A percentile compares a stretch with the other conserved stretches of the same genome.
phyloP scores from a whole-genome alignment of 2,888 invertebrate species.

The Dicranocentrus wangi region DNA sequence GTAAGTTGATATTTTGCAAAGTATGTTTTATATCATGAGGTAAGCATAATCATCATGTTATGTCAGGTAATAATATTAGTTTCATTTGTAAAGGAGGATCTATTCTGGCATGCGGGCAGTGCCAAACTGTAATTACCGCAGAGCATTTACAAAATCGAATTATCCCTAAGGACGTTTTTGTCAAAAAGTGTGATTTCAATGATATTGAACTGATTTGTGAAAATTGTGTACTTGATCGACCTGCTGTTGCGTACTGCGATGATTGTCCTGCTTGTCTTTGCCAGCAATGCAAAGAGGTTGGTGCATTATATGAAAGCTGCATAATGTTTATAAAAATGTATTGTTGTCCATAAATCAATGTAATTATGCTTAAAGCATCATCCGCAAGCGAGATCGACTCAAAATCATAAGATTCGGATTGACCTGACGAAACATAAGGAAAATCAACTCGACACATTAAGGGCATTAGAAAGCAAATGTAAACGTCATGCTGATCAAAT shows the following conservation, averaged over 20 bases:
- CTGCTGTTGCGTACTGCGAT: conserved; percentile 27
- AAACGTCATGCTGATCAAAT: background rate
- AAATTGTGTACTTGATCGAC: conserved; percentile 25
- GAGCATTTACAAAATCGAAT: background rate
- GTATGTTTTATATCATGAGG: background rate
- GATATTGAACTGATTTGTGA: conserved; percentile 22
- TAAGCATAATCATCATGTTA: too few relatives aligned
- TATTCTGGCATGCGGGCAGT: background rate
- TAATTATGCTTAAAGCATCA: conserved; percentile 38
- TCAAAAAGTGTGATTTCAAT: background rate
- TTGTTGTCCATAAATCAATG: too few relatives aligned
- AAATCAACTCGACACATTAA: conserved; percentile 1
- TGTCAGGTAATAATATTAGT: too few relatives aligned
- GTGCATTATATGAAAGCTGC: background rate
- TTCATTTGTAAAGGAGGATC: too few relatives aligned
- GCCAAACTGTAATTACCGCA: background rate
- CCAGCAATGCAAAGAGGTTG: conserved; percentile 22
- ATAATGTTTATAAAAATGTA: too few relatives aligned
- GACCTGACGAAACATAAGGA: conserved; percentile 7
- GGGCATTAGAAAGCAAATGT: conserved; percentile 9
- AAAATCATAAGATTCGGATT: background rate
- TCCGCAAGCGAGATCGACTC: conserved; percentile 24
- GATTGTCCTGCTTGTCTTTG: conserved; percentile 35
- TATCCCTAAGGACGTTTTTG: background rate
- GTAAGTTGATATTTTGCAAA: background rate